Conservation (phyloP, 2,888 invertebrate species). For the Rambutsinella grinnellia region DNA sequence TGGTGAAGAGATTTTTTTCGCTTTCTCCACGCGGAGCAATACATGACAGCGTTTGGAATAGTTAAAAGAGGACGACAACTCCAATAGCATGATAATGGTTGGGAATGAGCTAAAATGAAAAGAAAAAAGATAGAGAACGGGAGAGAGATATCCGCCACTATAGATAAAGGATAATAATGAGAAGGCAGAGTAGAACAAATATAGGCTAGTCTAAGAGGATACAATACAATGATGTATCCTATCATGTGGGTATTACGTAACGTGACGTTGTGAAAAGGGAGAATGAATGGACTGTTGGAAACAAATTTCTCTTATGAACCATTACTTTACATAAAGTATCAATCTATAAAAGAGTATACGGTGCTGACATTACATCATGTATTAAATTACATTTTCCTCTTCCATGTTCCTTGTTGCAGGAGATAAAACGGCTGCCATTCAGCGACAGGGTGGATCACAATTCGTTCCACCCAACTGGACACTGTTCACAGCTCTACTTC, state of each 20-base stretch:
- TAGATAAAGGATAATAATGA: no score
- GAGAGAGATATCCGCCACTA: no score
- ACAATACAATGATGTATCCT: not conserved
- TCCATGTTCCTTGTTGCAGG: constrained; percentile 58
- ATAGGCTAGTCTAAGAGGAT: no score
- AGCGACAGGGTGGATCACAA: constrained; percentile 64
- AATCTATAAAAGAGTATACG: not conserved
- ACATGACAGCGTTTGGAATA: no score
- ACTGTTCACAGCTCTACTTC: constrained; percentile 58
- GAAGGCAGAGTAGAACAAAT: no score
- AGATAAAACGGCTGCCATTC: constrained; percentile 67
- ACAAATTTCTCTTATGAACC: not conserved
- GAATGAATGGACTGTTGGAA: not conserved
- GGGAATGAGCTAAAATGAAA: not conserved
- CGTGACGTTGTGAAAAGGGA: not conserved
- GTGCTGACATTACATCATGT: constrained; percentile 9
- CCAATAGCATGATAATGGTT: not conserved
- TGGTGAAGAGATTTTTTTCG: no score
- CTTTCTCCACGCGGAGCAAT: not conserved
- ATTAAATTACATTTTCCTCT: constrained; percentile 51
- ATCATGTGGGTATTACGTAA: not conserved
- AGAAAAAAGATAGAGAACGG: not conserved
- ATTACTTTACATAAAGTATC: not conserved
- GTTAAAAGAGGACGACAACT: not conserved
- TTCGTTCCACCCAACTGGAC: constrained; percentile 65